Evolutionary conservation across 2,797 vertebrate species (phyloP).

Genomic region (Propithecus deckenii): DNA sequence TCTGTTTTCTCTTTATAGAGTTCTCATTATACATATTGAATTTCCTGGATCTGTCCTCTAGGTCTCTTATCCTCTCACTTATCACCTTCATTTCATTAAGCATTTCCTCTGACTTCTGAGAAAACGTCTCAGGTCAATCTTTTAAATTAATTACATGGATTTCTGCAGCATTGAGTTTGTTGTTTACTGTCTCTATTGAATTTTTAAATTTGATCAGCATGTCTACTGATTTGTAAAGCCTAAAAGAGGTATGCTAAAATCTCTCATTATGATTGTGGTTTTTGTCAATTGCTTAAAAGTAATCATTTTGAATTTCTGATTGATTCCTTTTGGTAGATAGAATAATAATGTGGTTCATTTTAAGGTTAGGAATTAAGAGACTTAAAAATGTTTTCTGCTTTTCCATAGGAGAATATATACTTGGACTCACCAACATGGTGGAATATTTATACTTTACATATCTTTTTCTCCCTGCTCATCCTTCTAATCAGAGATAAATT

Average conservation of each 20-base stretch:
- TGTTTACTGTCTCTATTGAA: conserved; percentile 21
- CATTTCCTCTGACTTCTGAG: conserved; percentile 61
- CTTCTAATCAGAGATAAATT: conserved; percentile 1
- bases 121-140: conserved; percentile 42
- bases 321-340: neutral
- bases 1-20: neutral
- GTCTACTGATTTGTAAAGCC: conserved; percentile 50
- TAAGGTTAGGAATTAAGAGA: neutral
- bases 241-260: conserved; percentile 38
- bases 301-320: neutral
- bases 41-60: conserved; percentile 53
- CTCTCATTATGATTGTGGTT: neutral
- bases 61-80: conserved; percentile 58
- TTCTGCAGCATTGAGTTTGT: neutral
- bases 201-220: conserved; percentile 48
- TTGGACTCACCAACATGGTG: neutral
- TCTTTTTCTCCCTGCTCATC: neutral
- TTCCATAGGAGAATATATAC: neutral
- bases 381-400: neutral
- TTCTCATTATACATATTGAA: conserved; percentile 49
- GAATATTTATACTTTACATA: neutral
- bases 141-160: conserved; percentile 58
- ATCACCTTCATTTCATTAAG: conserved; percentile 62
- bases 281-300: conserved; percentile 25
- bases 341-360: neutral